Percentiles rank a stretch among this genome's conserved stretches.
Conservation (phyloP, 2,888 invertebrate species). For the Hanleya hanleyi region DNA sequence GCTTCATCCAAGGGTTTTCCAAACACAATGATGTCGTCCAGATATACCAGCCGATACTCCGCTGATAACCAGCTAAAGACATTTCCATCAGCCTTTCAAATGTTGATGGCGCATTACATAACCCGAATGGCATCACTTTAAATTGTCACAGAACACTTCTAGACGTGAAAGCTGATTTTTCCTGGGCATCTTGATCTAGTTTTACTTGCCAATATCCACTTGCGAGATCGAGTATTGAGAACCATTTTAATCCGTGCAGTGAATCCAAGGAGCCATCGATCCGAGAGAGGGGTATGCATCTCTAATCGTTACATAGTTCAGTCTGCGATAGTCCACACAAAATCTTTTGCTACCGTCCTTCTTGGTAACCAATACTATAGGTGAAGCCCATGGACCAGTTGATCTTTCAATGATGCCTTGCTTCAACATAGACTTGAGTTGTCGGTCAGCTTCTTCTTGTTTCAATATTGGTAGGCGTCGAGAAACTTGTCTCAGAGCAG, state of each 20-base stretch:
- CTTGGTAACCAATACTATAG: too few species aligned
- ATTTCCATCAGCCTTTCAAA: neutral
- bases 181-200: too few species aligned
- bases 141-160: too few species aligned
- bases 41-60: neutral
- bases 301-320: neutral
- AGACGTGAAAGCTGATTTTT: too few species aligned
- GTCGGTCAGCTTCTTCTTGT: too few species aligned
- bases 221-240: constrained; percentile 37
- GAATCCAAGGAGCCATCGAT: too few species aligned
- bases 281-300: constrained; percentile 24
- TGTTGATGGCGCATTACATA: neutral
- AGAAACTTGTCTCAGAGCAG: too few species aligned
- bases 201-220: constrained; percentile 44
- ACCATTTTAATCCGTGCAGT: constrained; percentile 37
- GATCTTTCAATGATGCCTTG: too few species aligned
- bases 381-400: too few species aligned
- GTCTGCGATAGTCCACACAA: neutral
- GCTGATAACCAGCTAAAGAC: neutral
- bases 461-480: too few species aligned
- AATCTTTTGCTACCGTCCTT: neutral
- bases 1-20: neutral
- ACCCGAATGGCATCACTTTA: too few species aligned
- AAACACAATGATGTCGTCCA: neutral
- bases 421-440: too few species aligned